phyloP scores from a whole-genome alignment of 2,113 vertebrate species.

The Urocynchramus pylzowi region DNA sequence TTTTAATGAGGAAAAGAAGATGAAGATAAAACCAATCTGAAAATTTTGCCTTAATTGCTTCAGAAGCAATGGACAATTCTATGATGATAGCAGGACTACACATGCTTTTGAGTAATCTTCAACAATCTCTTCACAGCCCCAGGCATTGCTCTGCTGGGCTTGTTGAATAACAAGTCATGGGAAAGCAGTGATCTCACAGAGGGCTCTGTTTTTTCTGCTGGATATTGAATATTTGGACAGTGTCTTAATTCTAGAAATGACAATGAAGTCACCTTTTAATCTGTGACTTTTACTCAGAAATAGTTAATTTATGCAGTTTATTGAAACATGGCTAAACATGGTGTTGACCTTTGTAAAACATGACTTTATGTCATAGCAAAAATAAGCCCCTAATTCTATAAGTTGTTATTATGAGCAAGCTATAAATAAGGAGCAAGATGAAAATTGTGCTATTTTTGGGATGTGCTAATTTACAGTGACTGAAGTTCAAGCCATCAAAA shows the following conservation, averaged over 20 bases:
- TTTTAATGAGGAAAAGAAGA: neutral
- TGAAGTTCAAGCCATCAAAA: neutral
- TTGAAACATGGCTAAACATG: neutral
- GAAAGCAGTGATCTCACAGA: neutral
- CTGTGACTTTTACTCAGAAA: neutral
- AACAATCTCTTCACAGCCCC: neutral
- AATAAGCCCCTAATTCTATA: neutral
- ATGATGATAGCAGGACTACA: neutral
- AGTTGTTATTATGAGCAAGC: neutral
- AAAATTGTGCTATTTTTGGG: neutral
- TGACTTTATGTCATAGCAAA: neutral
- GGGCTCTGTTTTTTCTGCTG: neutral
- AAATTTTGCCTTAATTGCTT: neutral
- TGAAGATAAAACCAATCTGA: neutral
- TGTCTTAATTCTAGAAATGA: neutral
- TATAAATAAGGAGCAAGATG: neutral
- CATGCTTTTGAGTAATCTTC: neutral
- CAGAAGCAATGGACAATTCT: neutral
- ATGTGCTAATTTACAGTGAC: neutral
- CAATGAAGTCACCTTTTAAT: neutral
- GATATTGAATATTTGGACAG: neutral
- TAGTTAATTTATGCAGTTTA: neutral
- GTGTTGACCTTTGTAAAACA: neutral
- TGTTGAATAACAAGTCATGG: neutral
- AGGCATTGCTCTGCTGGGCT: neutral